phyloP scores from a whole-genome alignment of 2,113 vertebrate genomes.

The Corythoichthys intestinalis region DNA sequence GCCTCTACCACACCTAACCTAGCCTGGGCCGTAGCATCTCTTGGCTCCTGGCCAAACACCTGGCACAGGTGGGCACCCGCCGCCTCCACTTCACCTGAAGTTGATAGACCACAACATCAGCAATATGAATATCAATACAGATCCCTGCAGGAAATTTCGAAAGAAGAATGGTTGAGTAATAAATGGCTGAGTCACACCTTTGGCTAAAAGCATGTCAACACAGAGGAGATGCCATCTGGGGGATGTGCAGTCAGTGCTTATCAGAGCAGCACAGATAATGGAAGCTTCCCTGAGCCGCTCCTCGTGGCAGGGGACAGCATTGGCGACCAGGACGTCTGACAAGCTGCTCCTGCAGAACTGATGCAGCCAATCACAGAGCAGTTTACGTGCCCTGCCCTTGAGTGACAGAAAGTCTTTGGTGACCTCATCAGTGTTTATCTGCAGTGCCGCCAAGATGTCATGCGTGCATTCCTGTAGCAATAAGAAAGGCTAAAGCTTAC shows the following conservation, averaged over 20 bases:
- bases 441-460: conserved; percentile 77
- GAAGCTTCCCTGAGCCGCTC: conserved; percentile 71
- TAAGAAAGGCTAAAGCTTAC: conserved; percentile 5
- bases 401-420: conserved; percentile 79
- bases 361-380: conserved; percentile 80
- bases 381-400: conserved; percentile 71
- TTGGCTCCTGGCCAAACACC: conserved; percentile 67
- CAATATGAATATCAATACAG: conserved; percentile 11
- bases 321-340: conserved; percentile 43
- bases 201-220: conserved; percentile 75
- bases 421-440: conserved; percentile 65
- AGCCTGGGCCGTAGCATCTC: conserved; percentile 71
- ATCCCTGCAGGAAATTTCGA: neutral
- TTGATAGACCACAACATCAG: conserved; percentile 19
- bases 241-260: conserved; percentile 66
- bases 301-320: conserved; percentile 41
- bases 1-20: conserved; percentile 80
- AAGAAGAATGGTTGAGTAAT: neutral
- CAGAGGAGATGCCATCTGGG: conserved; percentile 77
- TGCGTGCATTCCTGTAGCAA: conserved; percentile 78
- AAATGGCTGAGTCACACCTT: conserved; percentile 64
- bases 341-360: conserved; percentile 71
- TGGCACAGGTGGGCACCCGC: conserved; percentile 73
- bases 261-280: conserved; percentile 66
- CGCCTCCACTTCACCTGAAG: conserved; percentile 67